Evolutionary conservation across 2,888 invertebrate genomes (phyloP).

Genomic region (Tricholauxania praeusta): DNA sequence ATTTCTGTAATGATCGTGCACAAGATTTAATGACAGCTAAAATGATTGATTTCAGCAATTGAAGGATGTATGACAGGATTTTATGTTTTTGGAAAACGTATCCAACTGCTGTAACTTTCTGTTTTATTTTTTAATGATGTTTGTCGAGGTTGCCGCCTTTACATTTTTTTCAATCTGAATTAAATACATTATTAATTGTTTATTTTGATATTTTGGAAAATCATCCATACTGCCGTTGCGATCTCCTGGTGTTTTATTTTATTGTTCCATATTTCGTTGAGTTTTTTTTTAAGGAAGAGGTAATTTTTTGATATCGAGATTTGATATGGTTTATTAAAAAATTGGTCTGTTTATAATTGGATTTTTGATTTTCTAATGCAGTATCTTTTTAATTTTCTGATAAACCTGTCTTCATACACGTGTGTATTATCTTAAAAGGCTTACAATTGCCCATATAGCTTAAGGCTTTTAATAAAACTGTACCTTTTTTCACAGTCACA

Average conservation of each 20-base stretch:
- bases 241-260: neutral
- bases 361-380: too few species aligned
- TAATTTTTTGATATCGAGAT: neutral
- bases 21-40: slow-evolving; percentile 28
- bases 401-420: too few species aligned
- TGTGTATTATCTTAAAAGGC: too few species aligned
- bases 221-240: neutral
- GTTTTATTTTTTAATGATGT: slow-evolving; percentile 15
- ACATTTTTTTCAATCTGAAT: slow-evolving; percentile 9
- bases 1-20: neutral
- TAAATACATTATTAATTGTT: slow-evolving; percentile 30
- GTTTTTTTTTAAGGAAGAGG: slow-evolving; percentile 1
- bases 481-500: too few species aligned
- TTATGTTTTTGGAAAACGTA: neutral
- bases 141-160: slow-evolving; percentile 20
- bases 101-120: neutral
- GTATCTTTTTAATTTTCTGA: too few species aligned
- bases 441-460: too few species aligned
- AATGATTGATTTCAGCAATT: slow-evolving; percentile 34
- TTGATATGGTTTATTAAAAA: neutral
- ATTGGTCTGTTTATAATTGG: neutral
- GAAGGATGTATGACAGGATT: slow-evolving; percentile 31
- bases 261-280: neutral
- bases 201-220: slow-evolving; percentile 9
- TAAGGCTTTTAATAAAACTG: too few species aligned